Evolutionary conservation across 2,113 vertebrate species (phyloP), one percentile per base, ranked within the genome.

Genomic region (Pachycephala philippinensis): DNA sequence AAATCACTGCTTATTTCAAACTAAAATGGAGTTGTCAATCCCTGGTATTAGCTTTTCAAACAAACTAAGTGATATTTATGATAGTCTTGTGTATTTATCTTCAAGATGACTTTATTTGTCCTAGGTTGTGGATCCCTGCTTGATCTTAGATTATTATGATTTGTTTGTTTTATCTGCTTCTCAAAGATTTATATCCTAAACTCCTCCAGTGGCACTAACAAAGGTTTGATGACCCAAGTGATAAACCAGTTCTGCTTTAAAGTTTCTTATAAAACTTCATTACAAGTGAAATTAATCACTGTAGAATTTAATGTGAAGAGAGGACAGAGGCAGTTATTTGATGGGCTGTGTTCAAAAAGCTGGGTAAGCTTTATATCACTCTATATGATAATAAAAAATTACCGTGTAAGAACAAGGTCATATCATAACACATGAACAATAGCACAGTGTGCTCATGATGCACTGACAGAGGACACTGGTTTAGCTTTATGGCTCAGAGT

Each of bases 261-360:
- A 95, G 91, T 94, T 97, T 97, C 95, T 86, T 97, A 87, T 94
- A 95, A 97, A 97, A 97, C 96, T 97, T 97, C 96, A 97, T 97
- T 97, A 97, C 82, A 98, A 97, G 95, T 97, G 96, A 98, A 98
- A 98, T 98, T 98, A 98, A 98, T 98, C 97, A 98, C 94, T 90
- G 93, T 42, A 94, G 97, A 94, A 94, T 95, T 98, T 97, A 98
- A 98, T 98, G 97, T 95, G 93, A 97, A 96, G 97, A 97, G 60
- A 96, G 95, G 94, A 96, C 96, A 91, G 65, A 76, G 80, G 85
- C 26, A 20, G 75, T 91, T 94, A 92, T 92, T 97, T 95, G 93
- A 98, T 96, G 95, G 56, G 96, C 92, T 96, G 91, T 92, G 63
- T 95, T 96, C 88, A 78, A 92, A 97, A 93, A 97, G 92, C 94